These are phyloP conservation scores for Phylloscopus trochiloides DNA, from an alignment of 2,113 vertebrate genomes.

Conservation along the genomic window DNA sequence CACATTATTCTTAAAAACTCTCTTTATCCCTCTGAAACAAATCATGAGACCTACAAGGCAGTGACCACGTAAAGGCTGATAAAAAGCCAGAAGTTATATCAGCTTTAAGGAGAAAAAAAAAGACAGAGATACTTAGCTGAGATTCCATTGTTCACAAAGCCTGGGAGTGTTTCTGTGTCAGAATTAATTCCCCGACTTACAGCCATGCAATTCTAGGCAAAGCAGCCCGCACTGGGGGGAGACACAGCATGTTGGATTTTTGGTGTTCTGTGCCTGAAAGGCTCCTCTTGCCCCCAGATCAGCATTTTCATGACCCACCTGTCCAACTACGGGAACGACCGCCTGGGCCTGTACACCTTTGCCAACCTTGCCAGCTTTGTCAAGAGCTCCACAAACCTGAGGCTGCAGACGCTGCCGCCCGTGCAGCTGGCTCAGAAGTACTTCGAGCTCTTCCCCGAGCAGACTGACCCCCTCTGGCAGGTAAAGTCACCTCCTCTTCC, in stretches of 20 bases:
- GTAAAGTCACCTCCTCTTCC: constrained; percentile 62
- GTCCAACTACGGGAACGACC: constrained; percentile 97
- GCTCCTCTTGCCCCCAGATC: constrained; percentile 78
- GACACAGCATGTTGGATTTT: neutral
- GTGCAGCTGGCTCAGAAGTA: constrained; percentile 91
- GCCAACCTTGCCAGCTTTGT: constrained; percentile 90
- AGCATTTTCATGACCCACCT: constrained; percentile 99
- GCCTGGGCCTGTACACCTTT: constrained; percentile 95
- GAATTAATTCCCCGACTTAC: neutral
- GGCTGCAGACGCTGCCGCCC: constrained; percentile 87
- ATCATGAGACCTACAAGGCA: neutral
- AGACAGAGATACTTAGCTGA: neutral
- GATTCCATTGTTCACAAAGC: neutral
- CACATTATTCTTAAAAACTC: neutral
- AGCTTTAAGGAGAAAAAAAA: neutral
- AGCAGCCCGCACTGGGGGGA: neutral
- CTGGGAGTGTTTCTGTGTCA: neutral
- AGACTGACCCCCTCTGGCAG: constrained; percentile 96
- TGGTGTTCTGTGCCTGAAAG: neutral
- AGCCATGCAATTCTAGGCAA: neutral
- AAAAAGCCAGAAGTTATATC: neutral
- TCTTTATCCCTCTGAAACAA: constrained; percentile 2
- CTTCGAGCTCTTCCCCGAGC: constrained; percentile 94
- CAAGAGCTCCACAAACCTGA: constrained; percentile 89
- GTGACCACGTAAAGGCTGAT: neutral